Evolutionary conservation across 2,888 invertebrate genomes (phyloP), one percentile per base, ranked within the genome.

Genomic region (Helleia helle): DNA sequence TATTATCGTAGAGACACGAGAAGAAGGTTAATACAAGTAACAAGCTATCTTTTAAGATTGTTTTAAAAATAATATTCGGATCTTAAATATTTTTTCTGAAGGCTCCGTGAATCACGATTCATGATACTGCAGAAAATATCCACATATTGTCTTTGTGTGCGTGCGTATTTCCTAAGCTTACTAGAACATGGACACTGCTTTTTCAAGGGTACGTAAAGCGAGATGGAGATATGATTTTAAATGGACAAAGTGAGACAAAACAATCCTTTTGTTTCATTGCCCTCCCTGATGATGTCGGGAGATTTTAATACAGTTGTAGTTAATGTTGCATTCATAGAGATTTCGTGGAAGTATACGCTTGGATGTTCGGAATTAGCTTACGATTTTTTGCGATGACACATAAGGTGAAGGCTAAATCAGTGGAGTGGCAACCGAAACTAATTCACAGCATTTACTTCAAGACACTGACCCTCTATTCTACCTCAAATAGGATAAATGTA

Each of bases 241-340:
- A 49, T 29, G 42, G 27, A 73, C 46, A 46, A 62, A 69, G 55
- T 48, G 71, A 62, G 72, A 77, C 47, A 56, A 50, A 55, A 58
- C 41, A 58, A 46, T 51, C 56, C 79, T 79, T 77, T 84, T 84
- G 83, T 84, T 83, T 83, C 73, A 76, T 65, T 73, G 75, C 79
- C 76, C 81, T 72, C 69, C 66, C 70, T 62, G 65, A 67, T 71
- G 68, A 71, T 64, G 67, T 56, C 55, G 62, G 59, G 67, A 71
- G 68, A 74, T 71, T 75, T 70, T 77, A 79, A 81, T 74, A 83
- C 73, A 73, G 73, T 80, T 74, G 72, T 74, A 72, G 65, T 71
- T 69, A 70, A 65, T 68, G 64, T 71, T 66, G 55, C 58, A 56
- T 48, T 51, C 54, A 54, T 54, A 55, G 45, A 51, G 39, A 44